A percentile compares a stretch with the other conserved stretches of the same genome.
These are phyloP conservation scores for Chiridota heheva DNA, from an alignment of 35 echinoderm and acorn worm genomes.

Conservation along the genomic window DNA sequence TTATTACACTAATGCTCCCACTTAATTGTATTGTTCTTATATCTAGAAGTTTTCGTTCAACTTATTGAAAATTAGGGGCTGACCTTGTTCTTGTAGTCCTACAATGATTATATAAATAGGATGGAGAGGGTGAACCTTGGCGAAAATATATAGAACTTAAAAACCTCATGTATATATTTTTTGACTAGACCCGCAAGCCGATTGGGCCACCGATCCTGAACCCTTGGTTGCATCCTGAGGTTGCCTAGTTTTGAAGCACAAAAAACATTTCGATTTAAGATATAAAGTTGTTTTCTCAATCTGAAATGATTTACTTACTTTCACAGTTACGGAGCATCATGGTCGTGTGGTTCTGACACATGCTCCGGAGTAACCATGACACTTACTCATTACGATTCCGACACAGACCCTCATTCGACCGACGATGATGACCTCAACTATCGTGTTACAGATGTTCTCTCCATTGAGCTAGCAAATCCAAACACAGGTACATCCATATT, in stretches of 20 bases:
- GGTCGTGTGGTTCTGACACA: constrained; percentile 62
- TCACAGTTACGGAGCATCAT: constrained; percentile 70
- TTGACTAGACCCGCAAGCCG: too few species aligned
- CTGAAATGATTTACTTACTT: not conserved
- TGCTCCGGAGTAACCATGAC: constrained; percentile 84
- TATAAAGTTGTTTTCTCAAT: not conserved
- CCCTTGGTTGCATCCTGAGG: not conserved
- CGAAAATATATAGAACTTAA: too few species aligned
- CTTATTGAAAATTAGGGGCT: too few species aligned
- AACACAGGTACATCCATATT: constrained; percentile 52
- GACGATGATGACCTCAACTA: constrained; percentile 65
- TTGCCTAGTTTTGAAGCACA: not conserved
- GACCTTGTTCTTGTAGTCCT: too few species aligned
- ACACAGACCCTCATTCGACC: constrained; percentile 55
- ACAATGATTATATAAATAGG: too few species aligned
- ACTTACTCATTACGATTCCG: constrained; percentile 57
- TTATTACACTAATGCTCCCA: too few species aligned
- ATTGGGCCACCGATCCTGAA: not conserved
- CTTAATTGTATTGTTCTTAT: too few species aligned
- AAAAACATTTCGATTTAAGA: not conserved
- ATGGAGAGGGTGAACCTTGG: too few species aligned
- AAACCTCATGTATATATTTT: too few species aligned
- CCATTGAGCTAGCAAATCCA: constrained; percentile 72
- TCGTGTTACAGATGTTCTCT: constrained; percentile 68
- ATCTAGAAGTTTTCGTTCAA: too few species aligned